These are phyloP conservation scores for Chauna torquata DNA, from an alignment of 2,113 vertebrate species.

Conservation along the genomic window DNA sequence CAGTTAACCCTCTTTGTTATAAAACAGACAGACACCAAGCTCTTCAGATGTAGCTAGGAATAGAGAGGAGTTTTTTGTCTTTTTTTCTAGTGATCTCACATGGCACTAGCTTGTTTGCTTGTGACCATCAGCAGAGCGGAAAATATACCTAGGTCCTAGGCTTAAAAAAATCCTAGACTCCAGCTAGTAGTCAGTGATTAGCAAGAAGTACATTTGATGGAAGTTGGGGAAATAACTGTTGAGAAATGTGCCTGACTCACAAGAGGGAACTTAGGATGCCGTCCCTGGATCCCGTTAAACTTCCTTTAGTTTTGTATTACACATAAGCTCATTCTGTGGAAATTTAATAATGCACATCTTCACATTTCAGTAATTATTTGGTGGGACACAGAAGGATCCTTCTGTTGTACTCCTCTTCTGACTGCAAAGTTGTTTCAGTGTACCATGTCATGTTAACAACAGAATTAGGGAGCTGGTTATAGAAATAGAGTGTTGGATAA, in stretches of 20 bases:
- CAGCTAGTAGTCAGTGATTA: neutral
- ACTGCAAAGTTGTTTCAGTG: neutral
- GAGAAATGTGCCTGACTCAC: neutral
- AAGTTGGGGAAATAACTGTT: neutral
- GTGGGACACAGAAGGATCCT: neutral
- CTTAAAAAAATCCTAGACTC: neutral
- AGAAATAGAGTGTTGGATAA: neutral
- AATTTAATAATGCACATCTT: conserved; percentile 26
- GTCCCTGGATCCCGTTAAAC: neutral
- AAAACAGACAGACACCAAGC: neutral
- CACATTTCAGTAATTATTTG: neutral
- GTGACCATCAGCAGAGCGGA: neutral
- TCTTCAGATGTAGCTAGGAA: neutral
- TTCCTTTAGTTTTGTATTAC: neutral
- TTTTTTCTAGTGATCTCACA: neutral
- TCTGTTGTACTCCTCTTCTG: neutral
- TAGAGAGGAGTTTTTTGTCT: neutral
- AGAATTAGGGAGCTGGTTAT: neutral
- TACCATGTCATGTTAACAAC: neutral
- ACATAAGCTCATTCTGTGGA: neutral
- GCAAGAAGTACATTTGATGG: neutral
- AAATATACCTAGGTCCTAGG: neutral
- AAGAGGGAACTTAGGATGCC: neutral
- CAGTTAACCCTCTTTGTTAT: neutral
- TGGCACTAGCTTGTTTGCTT: neutral